phyloP scores from a whole-genome alignment of 2,888 invertebrate genomes.

The Mylabris sibirica region DNA sequence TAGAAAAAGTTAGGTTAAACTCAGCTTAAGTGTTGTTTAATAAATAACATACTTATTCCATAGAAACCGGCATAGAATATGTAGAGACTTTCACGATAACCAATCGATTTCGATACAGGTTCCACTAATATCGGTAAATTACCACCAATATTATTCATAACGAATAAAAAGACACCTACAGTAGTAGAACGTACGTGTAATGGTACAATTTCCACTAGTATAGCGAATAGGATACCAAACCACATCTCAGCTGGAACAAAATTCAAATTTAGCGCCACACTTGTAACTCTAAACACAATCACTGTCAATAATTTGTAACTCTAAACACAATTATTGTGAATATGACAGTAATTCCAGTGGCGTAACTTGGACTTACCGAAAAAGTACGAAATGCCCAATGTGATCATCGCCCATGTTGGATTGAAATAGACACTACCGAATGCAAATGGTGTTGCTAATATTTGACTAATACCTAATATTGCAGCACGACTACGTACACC shows the following conservation, averaged over 20 bases:
- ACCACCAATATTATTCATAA: conserved; percentile 92
- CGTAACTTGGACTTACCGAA: conserved; percentile 73
- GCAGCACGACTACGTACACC: conserved; percentile 83
- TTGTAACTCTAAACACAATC: neutral
- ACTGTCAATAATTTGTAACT: neutral
- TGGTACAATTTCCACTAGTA: conserved; percentile 88
- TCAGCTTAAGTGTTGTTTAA: too few relatives aligned
- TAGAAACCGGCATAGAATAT: conserved; percentile 91
- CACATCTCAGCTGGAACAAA: conserved; percentile 87
- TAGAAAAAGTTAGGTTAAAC: conserved; percentile 59
- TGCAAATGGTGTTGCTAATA: conserved; percentile 83
- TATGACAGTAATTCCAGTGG: neutral
- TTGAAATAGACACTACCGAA: conserved; percentile 85
- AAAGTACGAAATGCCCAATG: conserved; percentile 86
- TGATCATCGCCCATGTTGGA: conserved; percentile 86
- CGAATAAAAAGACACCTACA: conserved; percentile 86
- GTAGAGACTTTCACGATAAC: conserved; percentile 84
- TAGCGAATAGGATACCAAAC: conserved; percentile 92
- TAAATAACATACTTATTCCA: conserved; percentile 81
- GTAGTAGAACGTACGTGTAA: conserved; percentile 82
- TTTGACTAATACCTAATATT: conserved; percentile 81
- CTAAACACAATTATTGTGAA: neutral
- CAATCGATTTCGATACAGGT: conserved; percentile 81
- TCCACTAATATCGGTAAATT: conserved; percentile 89
- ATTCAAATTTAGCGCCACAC: conserved; percentile 18